Conservation (phyloP, 53 echinoderm and acorn worm genomes). For the Zoroaster sp. region DNA sequence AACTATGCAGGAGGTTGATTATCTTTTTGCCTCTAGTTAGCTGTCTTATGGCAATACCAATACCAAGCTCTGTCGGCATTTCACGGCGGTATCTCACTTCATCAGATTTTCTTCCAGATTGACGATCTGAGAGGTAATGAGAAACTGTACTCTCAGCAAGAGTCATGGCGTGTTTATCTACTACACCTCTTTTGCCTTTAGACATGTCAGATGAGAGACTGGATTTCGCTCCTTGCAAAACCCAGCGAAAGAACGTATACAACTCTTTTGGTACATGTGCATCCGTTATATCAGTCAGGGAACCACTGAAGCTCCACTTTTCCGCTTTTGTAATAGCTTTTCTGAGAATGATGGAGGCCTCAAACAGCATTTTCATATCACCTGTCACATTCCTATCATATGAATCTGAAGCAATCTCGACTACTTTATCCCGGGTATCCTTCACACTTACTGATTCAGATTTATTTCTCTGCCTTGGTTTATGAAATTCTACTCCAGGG, state of each 20-base stretch:
- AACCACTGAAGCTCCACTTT: background rate
- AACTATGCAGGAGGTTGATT: conserved; percentile 21
- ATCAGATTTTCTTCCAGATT: background rate
- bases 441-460: background rate
- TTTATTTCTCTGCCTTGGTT: conserved; percentile 29
- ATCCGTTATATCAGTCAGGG: background rate
- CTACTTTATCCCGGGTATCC: background rate
- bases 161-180: conserved; percentile 8
- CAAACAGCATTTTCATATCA: conserved; percentile 1
- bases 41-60: conserved; percentile 12
- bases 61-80: conserved; percentile 16
- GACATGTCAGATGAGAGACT: background rate
- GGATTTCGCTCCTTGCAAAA: conserved; percentile 4
- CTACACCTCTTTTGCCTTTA: background rate
- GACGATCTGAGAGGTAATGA: background rate
- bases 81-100: background rate
- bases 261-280: conserved; percentile 14
- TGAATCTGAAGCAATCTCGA: background rate
- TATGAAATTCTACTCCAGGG: conserved; percentile 39
- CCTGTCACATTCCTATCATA: background rate
- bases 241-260: conserved; percentile 22
- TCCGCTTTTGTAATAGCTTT: background rate
- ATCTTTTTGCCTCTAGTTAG: conserved; percentile 32
- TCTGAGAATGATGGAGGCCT: background rate
- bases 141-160: conserved; percentile 24